Evolutionary conservation across 2,888 invertebrate genomes (phyloP), one percentile per base, ranked within the genome.

Genomic region (Drosophila rellima): DNA sequence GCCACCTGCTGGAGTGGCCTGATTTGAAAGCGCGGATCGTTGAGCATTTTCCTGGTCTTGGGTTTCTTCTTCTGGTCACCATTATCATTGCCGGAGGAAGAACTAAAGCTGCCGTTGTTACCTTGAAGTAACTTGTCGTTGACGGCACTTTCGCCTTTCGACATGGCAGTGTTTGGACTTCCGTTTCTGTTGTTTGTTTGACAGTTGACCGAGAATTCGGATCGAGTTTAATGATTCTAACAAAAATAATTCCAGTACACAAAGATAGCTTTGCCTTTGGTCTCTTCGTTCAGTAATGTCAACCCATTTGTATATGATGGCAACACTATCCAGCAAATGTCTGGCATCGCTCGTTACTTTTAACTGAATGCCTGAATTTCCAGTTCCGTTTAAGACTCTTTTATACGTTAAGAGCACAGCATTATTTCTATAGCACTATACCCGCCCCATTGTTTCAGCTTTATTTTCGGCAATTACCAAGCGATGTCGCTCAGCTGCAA

Each of bases 21-120:
- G 50, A 93, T 97, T 67, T 96, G 94, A 92, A 95, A 97, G 82
- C 94, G 94, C 5, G 96, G 95, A 92, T 97, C 97, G 89, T 96
- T 96, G 37, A 93, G 72, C 39, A 79, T 23, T 26, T 69, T 68
- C 23, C 40, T 60, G 13, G 68, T 68, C 23, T 40, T 62, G 13
- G 68, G 51, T 2, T 61, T 61, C 13, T 2, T 40, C 3, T 13
- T 20, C 4, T 45, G 51, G 23, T n/a, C 29, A 17, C 7, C 35
- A n/a, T 42, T 10, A n/a, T 23, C 31, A 5, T 2, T 35, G 13
- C 17, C 20, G 20, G 18, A 10, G 2, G 10, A 18, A 17, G 51
- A 11, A n/a, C 4, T 18, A 8, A 17, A 13, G 13, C 23, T 33
- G n/a, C 6, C 18, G 40, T 13, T 42, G 40, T 42, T 13, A 29